phyloP scores from a whole-genome alignment of 2,797 vertebrate genomes.

The Lithobates pipiens region DNA sequence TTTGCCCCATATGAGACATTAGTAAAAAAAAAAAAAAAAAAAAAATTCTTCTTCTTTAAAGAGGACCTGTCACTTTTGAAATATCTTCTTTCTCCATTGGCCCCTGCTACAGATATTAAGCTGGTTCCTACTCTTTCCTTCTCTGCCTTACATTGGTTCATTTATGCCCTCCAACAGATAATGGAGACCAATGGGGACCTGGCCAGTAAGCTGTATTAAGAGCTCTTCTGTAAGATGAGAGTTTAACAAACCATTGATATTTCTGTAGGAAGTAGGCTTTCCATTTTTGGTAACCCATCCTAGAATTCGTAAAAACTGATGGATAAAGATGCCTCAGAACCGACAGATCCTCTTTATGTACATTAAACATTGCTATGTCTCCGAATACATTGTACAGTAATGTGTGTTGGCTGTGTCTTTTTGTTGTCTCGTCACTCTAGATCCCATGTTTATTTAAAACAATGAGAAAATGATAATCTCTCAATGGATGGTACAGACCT shows the following conservation, averaged over 20 bases:
- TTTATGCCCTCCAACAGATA: not conserved
- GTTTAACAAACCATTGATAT: not conserved
- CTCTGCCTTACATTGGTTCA: not conserved
- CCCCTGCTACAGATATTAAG: not conserved
- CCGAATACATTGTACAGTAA: not conserved
- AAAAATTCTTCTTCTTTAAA: no score
- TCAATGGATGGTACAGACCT: not conserved
- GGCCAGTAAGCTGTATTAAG: not conserved
- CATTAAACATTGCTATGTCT: not conserved
- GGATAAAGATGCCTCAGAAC: not conserved
- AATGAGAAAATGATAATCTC: not conserved
- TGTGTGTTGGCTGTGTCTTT: not conserved
- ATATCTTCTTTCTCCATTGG: not conserved
- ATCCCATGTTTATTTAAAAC: not conserved
- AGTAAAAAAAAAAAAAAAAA: no score
- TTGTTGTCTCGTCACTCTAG: not conserved
- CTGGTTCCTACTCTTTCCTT: not conserved
- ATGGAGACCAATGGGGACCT: not conserved
- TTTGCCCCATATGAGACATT: no score
- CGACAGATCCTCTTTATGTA: not conserved
- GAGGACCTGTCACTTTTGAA: not conserved
- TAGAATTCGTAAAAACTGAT: no score
- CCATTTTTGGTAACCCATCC: no score
- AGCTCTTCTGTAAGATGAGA: not conserved
- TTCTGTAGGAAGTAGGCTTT: no score